A percentile compares a stretch with the other conserved stretches of the same genome.
Evolutionary conservation across 2,888 invertebrate species (phyloP).

Genomic region (Drosophila eohydei): DNA sequence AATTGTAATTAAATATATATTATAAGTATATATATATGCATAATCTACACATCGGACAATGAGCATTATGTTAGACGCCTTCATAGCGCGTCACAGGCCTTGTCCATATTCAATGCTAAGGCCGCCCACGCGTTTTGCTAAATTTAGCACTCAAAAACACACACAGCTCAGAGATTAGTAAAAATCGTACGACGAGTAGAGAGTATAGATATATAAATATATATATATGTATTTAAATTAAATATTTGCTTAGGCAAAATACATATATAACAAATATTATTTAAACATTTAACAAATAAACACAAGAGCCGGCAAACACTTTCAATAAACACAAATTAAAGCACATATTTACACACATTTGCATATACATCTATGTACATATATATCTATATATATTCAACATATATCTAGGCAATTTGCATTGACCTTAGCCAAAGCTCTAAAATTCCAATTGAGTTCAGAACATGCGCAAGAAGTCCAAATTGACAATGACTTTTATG

Average conservation of each 20-base stretch:
- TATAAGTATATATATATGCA: not conserved
- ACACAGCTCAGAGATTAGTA: constrained; percentile 48
- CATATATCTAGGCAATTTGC: constrained; percentile 57
- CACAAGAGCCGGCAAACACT: constrained; percentile 39
- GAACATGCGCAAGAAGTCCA: constrained; percentile 48
- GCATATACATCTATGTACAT: constrained; percentile 2
- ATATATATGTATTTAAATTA: constrained; percentile 42
- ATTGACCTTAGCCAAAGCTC: constrained; percentile 69
- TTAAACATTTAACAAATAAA: constrained; percentile 54
- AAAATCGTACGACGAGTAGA: constrained; percentile 37
- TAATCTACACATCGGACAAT: constrained; percentile 36
- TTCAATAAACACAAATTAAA: constrained; percentile 18
- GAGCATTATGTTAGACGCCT: constrained; percentile 46
- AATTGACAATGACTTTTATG: constrained; percentile 75
- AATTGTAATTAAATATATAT: not conserved
- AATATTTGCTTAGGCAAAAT: constrained; percentile 53
- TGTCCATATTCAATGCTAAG: constrained; percentile 75
- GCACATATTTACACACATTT: constrained; percentile 1
- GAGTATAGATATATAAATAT: constrained; percentile 38
- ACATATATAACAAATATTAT: constrained; percentile 42
- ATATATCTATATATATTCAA: constrained; percentile 5
- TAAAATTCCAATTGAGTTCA: constrained; percentile 63
- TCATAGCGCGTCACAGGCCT: constrained; percentile 66
- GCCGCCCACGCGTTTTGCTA: constrained; percentile 72
- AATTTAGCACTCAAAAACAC: constrained; percentile 65